Evolutionary conservation across 2,797 vertebrate species (phyloP), one percentile per base, ranked within the genome.

Genomic region (Anguilla anguilla): DNA sequence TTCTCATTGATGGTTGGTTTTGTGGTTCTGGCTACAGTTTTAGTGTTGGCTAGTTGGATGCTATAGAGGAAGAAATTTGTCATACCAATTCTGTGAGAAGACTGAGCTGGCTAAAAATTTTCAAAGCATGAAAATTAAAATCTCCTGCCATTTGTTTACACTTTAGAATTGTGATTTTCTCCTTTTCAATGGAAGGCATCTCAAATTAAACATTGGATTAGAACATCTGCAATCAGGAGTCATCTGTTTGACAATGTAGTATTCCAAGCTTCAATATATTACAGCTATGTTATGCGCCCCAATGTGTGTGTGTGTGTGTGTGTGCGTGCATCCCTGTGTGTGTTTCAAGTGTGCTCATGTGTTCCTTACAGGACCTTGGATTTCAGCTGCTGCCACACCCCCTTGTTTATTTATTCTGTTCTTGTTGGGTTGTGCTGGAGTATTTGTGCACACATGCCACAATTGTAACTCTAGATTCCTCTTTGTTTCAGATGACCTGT

Each of bases 401-500:
- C 4, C 28, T 22, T 64, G 43, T 19, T 7, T 59, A 7, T 85
- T 10, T 59, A 89, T 57, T 81, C 9, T 79, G 2, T 72, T 77
- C 46, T 49, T 51, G 25, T 46, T 79, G 11, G 74, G 5, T 7
- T 46, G 7, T 82, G 79, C 22, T 49, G 19, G 46, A 49, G 25
- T n/a, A 46, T 51, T 51, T 49, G 22, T 49, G 46, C 22, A n/a
- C 17, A n/a, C 7, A 28, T 25, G 79, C 22, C 46, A 82, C 11
- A 10, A 22, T 22, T 64, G 61, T 88, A 77, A 77, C 83, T 61
- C 49, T 61, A 88, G 59, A 87, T 87, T 28, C 84, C 83, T 69
- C n/a, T 19, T 88, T 81, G n/a, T 84, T 88, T 0, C 95, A 98
- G 97, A 97, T 95, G 95, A 96, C 88, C 95, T 97, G 91, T 92